A percentile compares a stretch with the other conserved stretches of the same genome.
Evolutionary conservation across 2,113 vertebrate genomes (phyloP).

Genomic region (Aptenodytes patagonicus): DNA sequence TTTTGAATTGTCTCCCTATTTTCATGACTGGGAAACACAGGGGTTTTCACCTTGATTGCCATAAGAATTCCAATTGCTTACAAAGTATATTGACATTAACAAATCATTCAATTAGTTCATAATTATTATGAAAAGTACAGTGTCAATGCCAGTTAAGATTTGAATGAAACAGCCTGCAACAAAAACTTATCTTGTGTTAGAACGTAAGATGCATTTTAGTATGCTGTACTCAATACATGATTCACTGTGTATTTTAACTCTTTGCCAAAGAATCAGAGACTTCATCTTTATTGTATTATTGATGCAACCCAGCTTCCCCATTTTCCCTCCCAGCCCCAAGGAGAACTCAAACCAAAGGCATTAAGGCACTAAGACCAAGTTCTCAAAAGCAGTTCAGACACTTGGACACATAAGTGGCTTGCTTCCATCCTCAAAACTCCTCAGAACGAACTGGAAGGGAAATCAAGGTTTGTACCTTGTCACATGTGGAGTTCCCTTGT

Average conservation of each 20-base stretch:
- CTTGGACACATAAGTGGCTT: not conserved
- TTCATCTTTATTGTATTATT: not conserved
- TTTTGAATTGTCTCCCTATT: not conserved
- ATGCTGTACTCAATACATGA: not conserved
- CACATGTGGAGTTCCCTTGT: not conserved
- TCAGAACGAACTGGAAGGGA: not conserved
- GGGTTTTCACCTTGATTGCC: not conserved
- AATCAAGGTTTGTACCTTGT: not conserved
- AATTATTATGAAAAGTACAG: not conserved
- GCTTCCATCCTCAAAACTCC: not conserved
- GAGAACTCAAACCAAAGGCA: not conserved
- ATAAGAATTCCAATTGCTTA: not conserved
- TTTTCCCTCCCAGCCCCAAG: not conserved
- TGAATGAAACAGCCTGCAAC: not conserved
- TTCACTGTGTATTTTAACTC: not conserved
- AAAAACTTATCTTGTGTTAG: not conserved
- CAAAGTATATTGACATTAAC: not conserved
- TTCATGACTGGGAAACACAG: not conserved
- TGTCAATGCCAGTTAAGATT: not conserved
- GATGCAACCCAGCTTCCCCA: not conserved
- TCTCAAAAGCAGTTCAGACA: not conserved
- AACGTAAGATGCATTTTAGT: rapidly evolving
- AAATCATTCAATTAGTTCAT: not conserved
- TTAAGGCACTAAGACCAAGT: not conserved
- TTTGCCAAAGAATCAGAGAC: not conserved